Conservation (phyloP, 2,797 vertebrate species). For the Erpetoichthys calabaricus region DNA sequence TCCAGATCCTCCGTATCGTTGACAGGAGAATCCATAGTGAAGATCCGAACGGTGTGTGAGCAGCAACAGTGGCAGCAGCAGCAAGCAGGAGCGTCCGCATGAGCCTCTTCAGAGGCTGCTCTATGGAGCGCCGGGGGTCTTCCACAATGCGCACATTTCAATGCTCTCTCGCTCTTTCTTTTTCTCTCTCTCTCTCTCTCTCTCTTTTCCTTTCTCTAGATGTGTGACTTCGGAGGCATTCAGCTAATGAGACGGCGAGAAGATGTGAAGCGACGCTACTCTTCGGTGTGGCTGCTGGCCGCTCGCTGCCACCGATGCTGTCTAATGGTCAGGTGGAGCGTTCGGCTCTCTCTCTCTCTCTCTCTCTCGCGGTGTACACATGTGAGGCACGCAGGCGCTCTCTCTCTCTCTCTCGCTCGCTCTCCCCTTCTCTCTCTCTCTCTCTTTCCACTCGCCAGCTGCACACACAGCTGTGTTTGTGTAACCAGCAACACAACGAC, state of each 20-base stretch:
- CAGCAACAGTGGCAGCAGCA: slow-evolving; percentile 24
- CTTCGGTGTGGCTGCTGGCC: too few species aligned
- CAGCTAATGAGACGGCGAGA: slow-evolving; percentile 8
- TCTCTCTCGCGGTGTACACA: too few species aligned
- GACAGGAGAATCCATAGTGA: slow-evolving; percentile 57
- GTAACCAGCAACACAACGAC: slow-evolving; percentile 29
- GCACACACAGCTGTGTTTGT: slow-evolving; percentile 34
- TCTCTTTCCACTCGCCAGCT: slow-evolving; percentile 11
- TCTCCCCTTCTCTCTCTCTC: slow-evolving; percentile 22
- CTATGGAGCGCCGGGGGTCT: slow-evolving; percentile 39
- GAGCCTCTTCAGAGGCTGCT: slow-evolving; percentile 16
- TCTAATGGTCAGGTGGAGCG: slow-evolving; percentile 16
- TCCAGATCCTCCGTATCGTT: slow-evolving; percentile 50
- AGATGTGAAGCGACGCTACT: too few species aligned
- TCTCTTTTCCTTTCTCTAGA: slow-evolving; percentile 9
- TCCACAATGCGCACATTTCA: slow-evolving; percentile 30
- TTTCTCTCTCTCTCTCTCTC: slow-evolving; percentile 34
- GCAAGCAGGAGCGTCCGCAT: slow-evolving; percentile 27
- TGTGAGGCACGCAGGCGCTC: slow-evolving; percentile 13
- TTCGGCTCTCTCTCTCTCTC: slow-evolving; percentile 7
- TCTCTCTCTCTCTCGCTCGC: slow-evolving; percentile 33
- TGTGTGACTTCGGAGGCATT: not conserved
- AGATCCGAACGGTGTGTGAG: slow-evolving; percentile 27
- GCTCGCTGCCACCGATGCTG: slow-evolving; percentile 3
- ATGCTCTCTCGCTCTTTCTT: slow-evolving; percentile 32